Conservation (phyloP, 2,888 invertebrate species). For the Erebia ligea region DNA sequence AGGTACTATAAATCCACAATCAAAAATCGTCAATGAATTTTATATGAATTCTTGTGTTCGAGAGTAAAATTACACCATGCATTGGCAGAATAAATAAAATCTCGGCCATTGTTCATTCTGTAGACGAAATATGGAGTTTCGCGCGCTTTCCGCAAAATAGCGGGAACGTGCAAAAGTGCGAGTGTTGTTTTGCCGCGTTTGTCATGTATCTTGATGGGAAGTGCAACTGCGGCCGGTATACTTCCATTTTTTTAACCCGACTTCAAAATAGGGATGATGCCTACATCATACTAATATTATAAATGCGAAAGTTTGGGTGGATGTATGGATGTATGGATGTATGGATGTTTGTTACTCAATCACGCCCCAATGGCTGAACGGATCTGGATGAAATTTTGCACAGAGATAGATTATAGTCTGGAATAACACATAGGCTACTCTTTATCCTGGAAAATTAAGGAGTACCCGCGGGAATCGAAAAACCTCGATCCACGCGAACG, state of each 20-base stretch:
- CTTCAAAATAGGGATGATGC: no score
- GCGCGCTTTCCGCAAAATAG: constrained; percentile 42
- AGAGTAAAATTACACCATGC: constrained; percentile 24
- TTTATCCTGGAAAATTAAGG: no score
- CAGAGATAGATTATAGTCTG: no score
- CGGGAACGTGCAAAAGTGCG: constrained; percentile 42
- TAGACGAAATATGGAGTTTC: constrained; percentile 38
- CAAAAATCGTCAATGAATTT: constrained; percentile 5
- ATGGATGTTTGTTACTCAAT: no score
- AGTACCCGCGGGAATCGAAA: no score
- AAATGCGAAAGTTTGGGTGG: no score
- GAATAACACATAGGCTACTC: no score
- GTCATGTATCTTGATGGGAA: constrained; percentile 46
- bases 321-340: no score
- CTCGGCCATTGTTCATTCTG: constrained; percentile 32
- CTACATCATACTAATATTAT: no score
- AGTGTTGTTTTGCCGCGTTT: constrained; percentile 45
- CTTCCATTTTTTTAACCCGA: constrained; percentile 8
- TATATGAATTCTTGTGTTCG: constrained; percentile 19
- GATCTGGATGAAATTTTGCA: no score
- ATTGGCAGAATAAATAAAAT: constrained; percentile 37
- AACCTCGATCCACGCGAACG: no score
- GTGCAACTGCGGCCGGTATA: constrained; percentile 34
- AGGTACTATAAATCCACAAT: background rate
- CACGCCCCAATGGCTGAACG: no score